phyloP scores from a whole-genome alignment of 2,797 vertebrate species.

The Rhinophrynus dorsalis region DNA sequence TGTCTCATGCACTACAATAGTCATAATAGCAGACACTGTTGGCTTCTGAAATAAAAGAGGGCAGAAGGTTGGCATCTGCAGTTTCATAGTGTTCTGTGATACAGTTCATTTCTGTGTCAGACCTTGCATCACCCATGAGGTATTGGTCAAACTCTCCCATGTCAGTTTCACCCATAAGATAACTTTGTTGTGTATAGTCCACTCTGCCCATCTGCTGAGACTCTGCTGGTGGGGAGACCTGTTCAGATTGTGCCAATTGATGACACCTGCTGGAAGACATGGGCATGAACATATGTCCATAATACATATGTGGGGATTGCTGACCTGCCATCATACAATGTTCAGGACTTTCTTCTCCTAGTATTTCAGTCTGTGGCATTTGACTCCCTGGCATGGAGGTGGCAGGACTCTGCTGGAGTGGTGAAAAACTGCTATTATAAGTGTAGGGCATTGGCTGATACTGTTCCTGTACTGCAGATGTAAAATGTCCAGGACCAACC shows the following conservation, averaged over 20 bases:
- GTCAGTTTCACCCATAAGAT: slow-evolving; percentile 85
- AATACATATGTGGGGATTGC: slow-evolving; percentile 73
- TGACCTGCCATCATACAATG: slow-evolving; percentile 72
- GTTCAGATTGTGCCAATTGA: slow-evolving; percentile 58
- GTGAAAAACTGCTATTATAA: slow-evolving; percentile 64
- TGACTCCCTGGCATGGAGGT: slow-evolving; percentile 56
- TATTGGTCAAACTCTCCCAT: slow-evolving; percentile 94
- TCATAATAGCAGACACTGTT: slow-evolving; percentile 7
- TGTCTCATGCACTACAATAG: slow-evolving; percentile 4
- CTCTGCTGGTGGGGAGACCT: slow-evolving; percentile 79
- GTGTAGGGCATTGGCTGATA: slow-evolving; percentile 76
- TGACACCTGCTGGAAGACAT: slow-evolving; percentile 28
- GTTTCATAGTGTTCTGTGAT: background rate
- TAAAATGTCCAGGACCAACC: slow-evolving; percentile 76
- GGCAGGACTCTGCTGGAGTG: slow-evolving; percentile 50
- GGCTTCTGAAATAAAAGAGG: background rate
- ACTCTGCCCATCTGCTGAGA: slow-evolving; percentile 67
- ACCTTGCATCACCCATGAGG: slow-evolving; percentile 53
- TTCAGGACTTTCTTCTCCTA: slow-evolving; percentile 46
- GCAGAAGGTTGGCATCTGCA: background rate
- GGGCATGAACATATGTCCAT: slow-evolving; percentile 69
- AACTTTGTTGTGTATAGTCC: slow-evolving; percentile 71
- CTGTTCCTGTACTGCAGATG: slow-evolving; percentile 78
- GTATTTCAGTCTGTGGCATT: slow-evolving; percentile 48
- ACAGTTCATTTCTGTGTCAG: slow-evolving; percentile 2